Percentiles rank a stretch among this genome's conserved stretches.
phyloP scores from a whole-genome alignment of 2,113 vertebrate species.

The Bubalus kerabau region DNA sequence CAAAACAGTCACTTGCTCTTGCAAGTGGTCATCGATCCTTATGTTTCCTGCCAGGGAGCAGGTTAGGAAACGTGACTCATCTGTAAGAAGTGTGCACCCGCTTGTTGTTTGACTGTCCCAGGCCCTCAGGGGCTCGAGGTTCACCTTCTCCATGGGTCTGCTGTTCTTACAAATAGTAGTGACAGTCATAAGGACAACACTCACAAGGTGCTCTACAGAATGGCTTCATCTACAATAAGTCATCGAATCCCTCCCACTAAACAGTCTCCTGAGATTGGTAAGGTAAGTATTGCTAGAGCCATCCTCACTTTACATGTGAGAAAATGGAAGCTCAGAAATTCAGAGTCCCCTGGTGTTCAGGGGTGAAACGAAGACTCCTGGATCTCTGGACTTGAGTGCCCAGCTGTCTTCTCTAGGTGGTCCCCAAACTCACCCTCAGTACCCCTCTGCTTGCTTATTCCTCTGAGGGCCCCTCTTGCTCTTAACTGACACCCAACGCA shows the following conservation, averaged over 20 bases:
- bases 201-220: neutral
- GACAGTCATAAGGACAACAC: neutral
- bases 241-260: neutral
- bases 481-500: neutral
- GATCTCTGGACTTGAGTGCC: neutral
- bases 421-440: neutral
- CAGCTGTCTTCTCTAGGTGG: neutral
- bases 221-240: neutral
- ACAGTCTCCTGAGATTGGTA: neutral
- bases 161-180: neutral
- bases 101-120: neutral
- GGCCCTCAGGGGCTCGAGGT: too few species aligned
- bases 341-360: neutral
- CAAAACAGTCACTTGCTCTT: neutral
- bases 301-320: neutral
- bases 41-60: neutral
- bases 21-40: neutral
- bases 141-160: neutral
- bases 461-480: neutral
- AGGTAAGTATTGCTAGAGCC: neutral
- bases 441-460: neutral
- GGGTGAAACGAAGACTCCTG: neutral
- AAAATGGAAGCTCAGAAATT: neutral
- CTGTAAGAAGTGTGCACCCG: neutral
- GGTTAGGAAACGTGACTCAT: neutral